Percentiles rank a stretch among this genome's conserved stretches.
Evolutionary conservation across 2,113 vertebrate genomes (phyloP).

Genomic region (Pantherophis guttatus): DNA sequence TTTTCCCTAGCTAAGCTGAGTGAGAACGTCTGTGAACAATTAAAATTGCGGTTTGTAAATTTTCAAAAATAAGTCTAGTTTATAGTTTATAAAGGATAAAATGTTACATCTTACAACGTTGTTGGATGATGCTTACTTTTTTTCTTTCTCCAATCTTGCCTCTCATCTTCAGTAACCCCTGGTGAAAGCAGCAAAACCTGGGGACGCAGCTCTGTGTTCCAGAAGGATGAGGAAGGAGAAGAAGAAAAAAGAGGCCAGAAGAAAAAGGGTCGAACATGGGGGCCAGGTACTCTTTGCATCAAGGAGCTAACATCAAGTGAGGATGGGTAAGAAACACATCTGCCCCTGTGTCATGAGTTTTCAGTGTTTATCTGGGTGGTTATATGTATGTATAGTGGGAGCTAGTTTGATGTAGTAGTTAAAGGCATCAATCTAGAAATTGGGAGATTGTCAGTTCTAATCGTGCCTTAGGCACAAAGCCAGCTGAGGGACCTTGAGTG

Average conservation of each 20-base stretch:
- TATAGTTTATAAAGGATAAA: not conserved
- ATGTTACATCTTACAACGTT: not conserved
- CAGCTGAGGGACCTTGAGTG: not conserved
- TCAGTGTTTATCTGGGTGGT: not conserved
- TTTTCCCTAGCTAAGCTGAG: not conserved
- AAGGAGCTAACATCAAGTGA: constrained; percentile 81
- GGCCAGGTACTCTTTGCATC: constrained; percentile 73
- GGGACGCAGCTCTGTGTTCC: constrained; percentile 76
- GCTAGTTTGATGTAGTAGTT: not conserved
- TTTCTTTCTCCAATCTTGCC: not conserved
- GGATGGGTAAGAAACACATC: constrained; percentile 74
- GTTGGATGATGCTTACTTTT: not conserved
- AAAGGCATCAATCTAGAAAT: not conserved
- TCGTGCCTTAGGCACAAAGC: not conserved
- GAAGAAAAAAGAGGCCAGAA: constrained; percentile 86
- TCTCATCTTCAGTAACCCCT: constrained; percentile 79
- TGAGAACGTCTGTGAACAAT: not conserved
- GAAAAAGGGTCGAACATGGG: constrained; percentile 85
- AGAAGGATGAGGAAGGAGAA: constrained; percentile 83
- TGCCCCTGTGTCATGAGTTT: not conserved
- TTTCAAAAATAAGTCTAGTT: not conserved
- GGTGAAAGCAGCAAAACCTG: constrained; percentile 81
- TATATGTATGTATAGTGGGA: not conserved
- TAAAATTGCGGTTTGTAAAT: not conserved
- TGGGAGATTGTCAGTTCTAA: not conserved